A percentile compares a stretch with the other conserved stretches of the same genome.
phyloP scores from a whole-genome alignment of 2,888 invertebrate genomes.

The Plemyria rubiginata region DNA sequence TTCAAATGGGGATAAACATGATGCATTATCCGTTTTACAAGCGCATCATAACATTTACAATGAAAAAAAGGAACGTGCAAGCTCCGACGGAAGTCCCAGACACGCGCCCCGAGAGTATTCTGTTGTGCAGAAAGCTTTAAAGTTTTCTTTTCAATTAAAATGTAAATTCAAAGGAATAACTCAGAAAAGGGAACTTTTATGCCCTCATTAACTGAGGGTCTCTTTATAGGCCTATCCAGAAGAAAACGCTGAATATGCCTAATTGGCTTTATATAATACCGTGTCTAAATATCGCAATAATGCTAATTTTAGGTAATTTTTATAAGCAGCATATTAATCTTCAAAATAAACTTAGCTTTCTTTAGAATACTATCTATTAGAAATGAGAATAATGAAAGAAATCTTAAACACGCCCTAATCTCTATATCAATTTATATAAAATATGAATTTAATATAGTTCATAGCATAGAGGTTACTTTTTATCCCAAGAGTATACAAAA shows the following conservation, averaged over 20 bases:
- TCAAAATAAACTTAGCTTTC: neutral
- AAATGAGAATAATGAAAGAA: too few species aligned
- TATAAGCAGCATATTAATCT: constrained; percentile 1
- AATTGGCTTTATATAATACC: constrained; percentile 62
- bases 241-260: constrained; percentile 63
- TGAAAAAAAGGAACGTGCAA: constrained; percentile 21
- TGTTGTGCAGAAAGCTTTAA: constrained; percentile 52
- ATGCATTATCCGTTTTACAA: constrained; percentile 21
- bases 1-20: constrained; percentile 12
- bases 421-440: too few species aligned
- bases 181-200: constrained; percentile 66
- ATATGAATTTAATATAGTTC: too few species aligned
- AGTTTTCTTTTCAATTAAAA: constrained; percentile 71
- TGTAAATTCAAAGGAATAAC: constrained; percentile 70
- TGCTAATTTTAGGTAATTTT: constrained; percentile 36
- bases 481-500: too few species aligned
- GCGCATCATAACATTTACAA: constrained; percentile 18
- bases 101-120: constrained; percentile 29
- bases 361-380: too few species aligned
- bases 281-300: constrained; percentile 57
- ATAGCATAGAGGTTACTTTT: too few species aligned
- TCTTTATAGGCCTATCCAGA: constrained; percentile 56
- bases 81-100: constrained; percentile 31
- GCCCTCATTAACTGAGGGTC: constrained; percentile 64
- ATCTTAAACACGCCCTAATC: too few species aligned